phyloP scores from a whole-genome alignment of 2,797 vertebrate genomes.

The Sternotherus odoratus region DNA sequence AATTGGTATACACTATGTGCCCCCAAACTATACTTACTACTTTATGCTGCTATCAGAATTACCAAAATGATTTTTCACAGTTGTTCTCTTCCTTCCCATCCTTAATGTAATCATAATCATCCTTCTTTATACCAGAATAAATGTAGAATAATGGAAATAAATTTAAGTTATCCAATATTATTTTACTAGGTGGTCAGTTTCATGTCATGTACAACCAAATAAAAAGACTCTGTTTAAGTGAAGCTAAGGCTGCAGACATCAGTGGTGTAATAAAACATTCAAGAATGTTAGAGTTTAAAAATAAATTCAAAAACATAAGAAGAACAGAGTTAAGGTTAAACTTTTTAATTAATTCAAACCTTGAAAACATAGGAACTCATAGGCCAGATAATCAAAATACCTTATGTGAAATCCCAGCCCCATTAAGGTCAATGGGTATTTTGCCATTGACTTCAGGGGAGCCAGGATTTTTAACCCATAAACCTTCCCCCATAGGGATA shows the following conservation, averaged over 20 bases:
- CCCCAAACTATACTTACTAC: neutral
- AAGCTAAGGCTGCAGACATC: neutral
- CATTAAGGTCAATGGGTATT: neutral
- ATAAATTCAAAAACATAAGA: neutral
- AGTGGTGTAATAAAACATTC: neutral
- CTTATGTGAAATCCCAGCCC: accelerated
- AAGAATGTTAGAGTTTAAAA: neutral
- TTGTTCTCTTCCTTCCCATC: neutral
- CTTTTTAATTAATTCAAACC: neutral
- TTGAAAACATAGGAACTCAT: neutral
- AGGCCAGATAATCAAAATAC: neutral
- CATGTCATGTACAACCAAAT: neutral
- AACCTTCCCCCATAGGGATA: neutral
- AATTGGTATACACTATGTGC: neutral
- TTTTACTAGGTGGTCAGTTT: neutral
- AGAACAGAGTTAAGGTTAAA: accelerated
- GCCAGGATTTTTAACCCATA: neutral
- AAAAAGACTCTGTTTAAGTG: neutral
- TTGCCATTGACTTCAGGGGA: neutral
- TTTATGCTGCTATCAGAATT: neutral
- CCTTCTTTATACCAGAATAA: neutral
- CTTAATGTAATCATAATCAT: neutral
- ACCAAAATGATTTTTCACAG: neutral
- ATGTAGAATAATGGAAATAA: neutral
- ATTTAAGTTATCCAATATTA: neutral